Base-by-base conservation (phyloP, 2,888 invertebrate species). In the Exocentrus adspersus region DNA sequence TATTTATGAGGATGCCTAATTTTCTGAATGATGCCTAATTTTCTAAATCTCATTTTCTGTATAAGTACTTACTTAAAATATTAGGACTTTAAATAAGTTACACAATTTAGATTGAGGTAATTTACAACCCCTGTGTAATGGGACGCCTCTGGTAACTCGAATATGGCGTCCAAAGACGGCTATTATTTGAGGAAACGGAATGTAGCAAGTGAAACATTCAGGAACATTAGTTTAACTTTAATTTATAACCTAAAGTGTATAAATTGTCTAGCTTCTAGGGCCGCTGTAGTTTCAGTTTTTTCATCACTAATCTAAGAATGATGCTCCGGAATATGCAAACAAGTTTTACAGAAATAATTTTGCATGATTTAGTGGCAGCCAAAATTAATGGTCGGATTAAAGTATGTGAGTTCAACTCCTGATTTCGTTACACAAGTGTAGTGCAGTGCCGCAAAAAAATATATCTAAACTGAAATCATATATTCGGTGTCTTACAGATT, bases 181-280 rank as follows among this genome's bases (percentile, higher is more conserved):
- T 68, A 68, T 68, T 68, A 68, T 64, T 68, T 68, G 62, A 68
- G 66, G 64, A 65, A 66, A 62, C 61, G 68, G 68, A 68, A 68
- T 68, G 68, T 68, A 68, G 68, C 65, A 58, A 65, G 64, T 66
- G 66, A 65, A 68, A 68, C 65, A 68, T 68, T 68, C 64, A 59
- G 58, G 59, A 68, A 68, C 68, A 68, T 68, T 68, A 68, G 68
- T 68, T 68, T 64, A 65, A 68, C 62, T 68, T 66, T 66, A 68
- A 68, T 68, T 68, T 66, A 68, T 68, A 66, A 66, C 65, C 65
- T 62, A 62, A 65, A 65, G 65, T 65, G 60, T 66, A 68, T 68
- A 68, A 66, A 68, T 68, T 64, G 68, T 68, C 64, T 68, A 60
- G 64, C 61, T 45, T 45, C 62, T 10, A 57, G 52, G 57, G 61